Percentiles rank a stretch among this genome's conserved stretches.
These are phyloP conservation scores for Scolopax mira DNA, from an alignment of 2,113 vertebrate genomes.

Conservation along the genomic window DNA sequence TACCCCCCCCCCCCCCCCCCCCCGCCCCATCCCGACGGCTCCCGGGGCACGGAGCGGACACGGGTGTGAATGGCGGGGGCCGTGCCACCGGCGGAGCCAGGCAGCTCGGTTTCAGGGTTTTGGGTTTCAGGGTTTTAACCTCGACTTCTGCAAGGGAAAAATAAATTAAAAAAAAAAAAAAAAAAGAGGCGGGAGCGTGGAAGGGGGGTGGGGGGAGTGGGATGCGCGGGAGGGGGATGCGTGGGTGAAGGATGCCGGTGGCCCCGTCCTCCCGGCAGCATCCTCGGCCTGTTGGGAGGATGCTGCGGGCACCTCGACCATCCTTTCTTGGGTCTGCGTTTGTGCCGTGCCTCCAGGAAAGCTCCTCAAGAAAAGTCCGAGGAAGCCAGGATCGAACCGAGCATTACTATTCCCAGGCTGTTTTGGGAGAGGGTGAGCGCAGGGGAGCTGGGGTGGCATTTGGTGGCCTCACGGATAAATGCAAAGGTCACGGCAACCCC, in stretches of 20 bases:
- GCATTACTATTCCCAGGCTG: rapidly evolving
- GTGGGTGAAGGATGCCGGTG: not conserved
- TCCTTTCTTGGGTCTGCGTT: not conserved
- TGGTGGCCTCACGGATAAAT: not conserved
- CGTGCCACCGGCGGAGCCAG: not conserved
- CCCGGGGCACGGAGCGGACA: not conserved
- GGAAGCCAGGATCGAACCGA: not conserved
- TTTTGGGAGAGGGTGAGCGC: not conserved
- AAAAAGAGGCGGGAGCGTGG: too few relatives aligned
- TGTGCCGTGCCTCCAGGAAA: slow-evolving; percentile 21
- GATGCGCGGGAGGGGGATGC: not conserved
- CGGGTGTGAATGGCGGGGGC: not conserved
- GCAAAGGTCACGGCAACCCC: not conserved
- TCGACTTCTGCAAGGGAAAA: not conserved
- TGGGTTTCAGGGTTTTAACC: slow-evolving; percentile 42
- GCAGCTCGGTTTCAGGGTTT: slow-evolving; percentile 37
- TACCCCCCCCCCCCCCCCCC: not conserved
- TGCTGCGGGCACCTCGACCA: not conserved
- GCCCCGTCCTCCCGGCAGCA: rapidly evolving
- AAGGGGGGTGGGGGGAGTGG: too few relatives aligned
- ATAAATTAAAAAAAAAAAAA: not conserved
- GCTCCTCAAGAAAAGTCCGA: not conserved
- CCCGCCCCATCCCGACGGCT: not conserved
- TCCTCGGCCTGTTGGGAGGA: not conserved
- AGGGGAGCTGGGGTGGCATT: not conserved